Evolutionary conservation across 64 coral and sea anemone genomes (phyloP).

Genomic region (Acropora tenuis): DNA sequence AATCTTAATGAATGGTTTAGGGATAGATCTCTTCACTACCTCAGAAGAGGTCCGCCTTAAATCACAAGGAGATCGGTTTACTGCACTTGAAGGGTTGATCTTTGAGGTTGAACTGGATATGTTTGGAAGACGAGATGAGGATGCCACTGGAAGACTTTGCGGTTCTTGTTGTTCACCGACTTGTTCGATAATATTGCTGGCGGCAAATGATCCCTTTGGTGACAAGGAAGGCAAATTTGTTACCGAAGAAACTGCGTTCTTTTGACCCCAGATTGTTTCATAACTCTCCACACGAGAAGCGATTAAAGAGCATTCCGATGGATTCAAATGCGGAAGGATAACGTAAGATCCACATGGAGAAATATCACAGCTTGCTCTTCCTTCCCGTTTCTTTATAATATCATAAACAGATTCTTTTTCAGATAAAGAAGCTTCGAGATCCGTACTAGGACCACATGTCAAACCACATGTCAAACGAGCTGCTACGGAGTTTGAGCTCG

Average conservation of each 20-base stretch:
- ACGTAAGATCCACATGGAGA: slow-evolving; percentile 69
- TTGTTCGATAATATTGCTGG: neutral
- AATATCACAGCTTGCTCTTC: slow-evolving; percentile 59
- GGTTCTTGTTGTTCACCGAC: neutral
- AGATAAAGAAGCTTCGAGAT: neutral
- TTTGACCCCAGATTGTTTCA: slow-evolving; percentile 21
- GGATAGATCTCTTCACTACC: neutral
- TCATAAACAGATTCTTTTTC: neutral
- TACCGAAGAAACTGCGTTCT: slow-evolving; percentile 30
- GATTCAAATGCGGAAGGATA: slow-evolving; percentile 61
- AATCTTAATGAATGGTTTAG: neutral
- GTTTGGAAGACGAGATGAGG: slow-evolving; percentile 37
- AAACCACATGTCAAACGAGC: neutral
- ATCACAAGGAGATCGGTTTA: neutral
- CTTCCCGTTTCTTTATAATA: slow-evolving; percentile 32
- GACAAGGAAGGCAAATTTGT: slow-evolving; percentile 59
- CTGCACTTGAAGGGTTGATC: neutral
- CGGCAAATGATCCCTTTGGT: slow-evolving; percentile 29
- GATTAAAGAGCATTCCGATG: slow-evolving; percentile 57
- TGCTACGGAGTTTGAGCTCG: neutral
- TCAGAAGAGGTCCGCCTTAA: neutral
- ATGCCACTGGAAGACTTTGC: neutral
- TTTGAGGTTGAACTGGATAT: slow-evolving; percentile 42
- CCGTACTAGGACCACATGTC: neutral
- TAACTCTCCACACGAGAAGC: slow-evolving; percentile 38